Evolutionary conservation across 2,113 vertebrate genomes (phyloP), one percentile per base, ranked within the genome.

Genomic region (Neolamprologus kungweensis): DNA sequence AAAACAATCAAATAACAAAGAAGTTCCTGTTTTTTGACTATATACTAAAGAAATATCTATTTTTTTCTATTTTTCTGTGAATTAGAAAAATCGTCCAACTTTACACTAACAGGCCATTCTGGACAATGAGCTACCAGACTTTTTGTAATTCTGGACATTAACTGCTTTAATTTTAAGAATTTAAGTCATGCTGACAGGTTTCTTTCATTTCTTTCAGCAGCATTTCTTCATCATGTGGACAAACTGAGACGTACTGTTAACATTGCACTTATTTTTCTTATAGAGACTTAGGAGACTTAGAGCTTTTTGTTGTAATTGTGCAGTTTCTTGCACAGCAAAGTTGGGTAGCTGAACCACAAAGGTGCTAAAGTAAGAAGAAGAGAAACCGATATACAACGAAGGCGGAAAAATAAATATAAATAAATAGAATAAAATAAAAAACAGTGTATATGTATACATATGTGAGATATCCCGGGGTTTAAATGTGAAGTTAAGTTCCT

Each of bases 261-360:
- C 10, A 5, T 37, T n/a, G 10, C 0, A 37, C 4, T n/a, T 65
- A n/a, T 37, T 37, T 65, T n/a, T 37, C 1, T 2, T 37, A 13
- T 13, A 37, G 45, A 47, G 14, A 47, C 42, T 7, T 0, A 45
- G n/a, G n/a, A n/a, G n/a, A n/a, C n/a, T n/a, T n/a, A n/a, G 40
- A 47, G 14, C 45, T 47, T 47, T 47, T 47, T 47, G 2, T 47
- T 47, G 45, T 17, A 14, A 47, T 47, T 47, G 14, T 47, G 45
- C 45, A 47, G 14, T 47, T 47, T 47, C 14, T 47, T 47, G 45
- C 45, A 17, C 45, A 47, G 45, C 0, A 0, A 47, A 47, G 0
- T 47, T 47, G 45, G 1, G 45, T 47, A 17, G 45, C 45, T 47
- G 45, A 47, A 7, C 14, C 45, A 47, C 45, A 47, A 16, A 47